Base-by-base conservation (phyloP, 2,113 vertebrate genomes). In the Melanerpes aurifrons region DNA sequence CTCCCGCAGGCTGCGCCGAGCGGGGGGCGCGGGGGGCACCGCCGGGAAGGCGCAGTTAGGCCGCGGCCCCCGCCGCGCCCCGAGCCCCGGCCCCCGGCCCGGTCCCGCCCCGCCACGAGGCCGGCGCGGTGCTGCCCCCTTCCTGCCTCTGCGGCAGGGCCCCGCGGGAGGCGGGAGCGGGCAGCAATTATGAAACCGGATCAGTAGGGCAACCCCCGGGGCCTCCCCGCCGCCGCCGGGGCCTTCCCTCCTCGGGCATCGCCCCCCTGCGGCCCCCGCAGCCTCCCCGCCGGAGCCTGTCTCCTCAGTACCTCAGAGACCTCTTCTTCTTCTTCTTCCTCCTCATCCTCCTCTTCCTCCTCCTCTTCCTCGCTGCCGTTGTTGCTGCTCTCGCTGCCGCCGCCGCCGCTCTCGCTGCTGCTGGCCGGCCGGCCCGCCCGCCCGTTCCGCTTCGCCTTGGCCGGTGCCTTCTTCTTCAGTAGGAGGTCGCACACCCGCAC, bases 401-500 rank as follows among this genome's bases (percentile, higher is more conserved):
- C 96, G 6, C 95, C 94, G 7, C 94, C 92, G 8, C 92, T 94
- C 66, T 68, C 94, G 71, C 95, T 59, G 91, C 97, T 96, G 96
- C 91, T 95, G 92, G 95, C 96, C 75, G 96, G 92, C 68, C 95
- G 94, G 89, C 95, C 96, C 17, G 94, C 87, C 91, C 97, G 94
- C 91, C 95, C 96, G 37, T 95, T 48, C 54, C 92, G 96, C 90
- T 97, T 97, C 69, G 96, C 96, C 90, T 93, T 96, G 18, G 70
- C 11, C 59, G 91, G 94, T 67, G 94, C 90, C 92, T 98, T 98
- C 87, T 97, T 97, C 86, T 97, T 97, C 57, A 97, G 96, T 61
- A 97, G 97, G 80, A 97, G 90, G 32, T 98, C 97, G 93, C 97
- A 98, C 29, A 97, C 97, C 75, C 98, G 95, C 74, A 97, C 97